Conservation (phyloP, 1,140 invertebrate species). For the Ephestia elutella region DNA sequence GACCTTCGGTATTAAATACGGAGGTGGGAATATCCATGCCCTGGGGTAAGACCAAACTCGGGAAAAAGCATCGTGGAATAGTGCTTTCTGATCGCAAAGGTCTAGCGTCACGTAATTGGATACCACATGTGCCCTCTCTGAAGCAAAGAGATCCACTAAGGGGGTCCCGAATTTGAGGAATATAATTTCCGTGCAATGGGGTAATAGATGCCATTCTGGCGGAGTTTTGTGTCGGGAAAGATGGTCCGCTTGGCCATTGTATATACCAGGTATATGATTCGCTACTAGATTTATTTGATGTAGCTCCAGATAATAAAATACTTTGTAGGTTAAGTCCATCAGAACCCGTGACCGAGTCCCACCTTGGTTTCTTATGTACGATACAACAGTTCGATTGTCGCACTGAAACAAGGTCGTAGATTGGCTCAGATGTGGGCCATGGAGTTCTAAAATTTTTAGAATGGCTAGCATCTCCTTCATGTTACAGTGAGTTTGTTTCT, state of each 20-base stretch:
- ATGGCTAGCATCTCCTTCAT: constrained; percentile 25
- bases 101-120: constrained; percentile 35
- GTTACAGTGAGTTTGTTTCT: constrained; percentile 19
- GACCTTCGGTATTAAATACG: constrained; percentile 24
- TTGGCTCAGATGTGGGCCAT: constrained; percentile 11
- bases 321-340: not conserved
- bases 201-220: constrained; percentile 37
- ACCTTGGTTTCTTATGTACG: constrained; percentile 10
- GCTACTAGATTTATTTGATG: not conserved
- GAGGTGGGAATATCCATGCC: constrained; percentile 46
- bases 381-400: constrained; percentile 36
- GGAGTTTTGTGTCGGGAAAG: constrained; percentile 26
- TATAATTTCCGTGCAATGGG: constrained; percentile 14
- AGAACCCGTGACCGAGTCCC: not conserved
- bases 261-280: constrained; percentile 19
- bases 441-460: constrained; percentile 17
- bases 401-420: constrained; percentile 29
- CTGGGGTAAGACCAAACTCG: constrained; percentile 38
- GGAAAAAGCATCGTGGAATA: constrained; percentile 38
- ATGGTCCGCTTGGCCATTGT: constrained; percentile 23
- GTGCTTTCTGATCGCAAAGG: constrained; percentile 25
- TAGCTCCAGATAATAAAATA: not conserved
- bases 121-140: constrained; percentile 32
- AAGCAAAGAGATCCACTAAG: constrained; percentile 49
- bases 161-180: constrained; percentile 22